Base-by-base conservation (phyloP, 2,888 invertebrate species). In the Cataglyphis rosenhaueri region DNA sequence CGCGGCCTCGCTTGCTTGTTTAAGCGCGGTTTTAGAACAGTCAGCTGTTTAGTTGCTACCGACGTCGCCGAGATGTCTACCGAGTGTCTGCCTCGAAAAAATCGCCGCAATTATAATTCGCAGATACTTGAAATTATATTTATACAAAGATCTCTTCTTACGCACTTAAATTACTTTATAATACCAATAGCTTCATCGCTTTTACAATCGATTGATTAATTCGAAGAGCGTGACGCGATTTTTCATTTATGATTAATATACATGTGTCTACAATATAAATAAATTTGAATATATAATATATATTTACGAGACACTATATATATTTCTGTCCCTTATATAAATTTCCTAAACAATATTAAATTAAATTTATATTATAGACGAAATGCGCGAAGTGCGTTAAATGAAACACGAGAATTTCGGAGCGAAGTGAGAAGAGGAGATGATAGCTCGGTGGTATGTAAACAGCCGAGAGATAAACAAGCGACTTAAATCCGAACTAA, bases 401-500 rank as follows among this genome's bases (percentile, higher is more conserved):
- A 52, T 52, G 10, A 38, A 57, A 57, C 57, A 5, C 55, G 18
- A 71, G 3, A 15, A 12, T 9, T 9, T 48, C 21, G 4, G n/a
- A 15, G 15, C 38, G 6, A 59, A n/a, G 18, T n/a, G 15, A 38
- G 9, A 38, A n/a, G 66, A 76, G 18, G 6, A 18, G 6, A 29
- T 15, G 21, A 25, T 38, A 55, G 29, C 29, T 21, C 35, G 62
- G 3, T 32, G 18, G 12, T 35, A 35, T 18, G 9, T n/a, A 32
- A 41, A 44, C 52, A 35, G 4, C n/a, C 32, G 55, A 6, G 64
- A 15, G 32, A 32, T 18, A 81, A 55, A 9, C 38, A 41, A 57
- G 81, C 48, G 73, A 57, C 74, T 84, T 90, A 88, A 90, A 88
- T 68, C 82, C 55, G 83, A 82, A 89, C 87, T 91, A 91, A 91